Conservation (phyloP, 2,888 invertebrate species). For the Abrostola triplasia region DNA sequence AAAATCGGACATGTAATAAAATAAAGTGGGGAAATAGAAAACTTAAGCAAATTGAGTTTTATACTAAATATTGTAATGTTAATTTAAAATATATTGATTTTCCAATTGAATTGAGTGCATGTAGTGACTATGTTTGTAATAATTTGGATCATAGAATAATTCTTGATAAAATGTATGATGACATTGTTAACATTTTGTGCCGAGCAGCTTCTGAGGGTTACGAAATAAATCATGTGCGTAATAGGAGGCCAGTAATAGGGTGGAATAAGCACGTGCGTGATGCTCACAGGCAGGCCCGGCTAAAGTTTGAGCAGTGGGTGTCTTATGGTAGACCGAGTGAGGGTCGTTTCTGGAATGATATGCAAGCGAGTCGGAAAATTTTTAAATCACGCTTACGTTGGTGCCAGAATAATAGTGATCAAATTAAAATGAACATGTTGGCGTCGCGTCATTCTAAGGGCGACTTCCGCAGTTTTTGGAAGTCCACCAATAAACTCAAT, state of each 20-base stretch:
- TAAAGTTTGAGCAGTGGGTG: constrained; percentile 1
- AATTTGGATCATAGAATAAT: neutral
- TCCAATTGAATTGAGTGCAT: constrained; percentile 6
- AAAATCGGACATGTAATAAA: constrained; percentile 5
- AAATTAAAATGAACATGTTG: constrained; percentile 10
- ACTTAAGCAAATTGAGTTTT: neutral
- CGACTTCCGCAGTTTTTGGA: constrained; percentile 12
- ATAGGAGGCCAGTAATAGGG: constrained; percentile 2
- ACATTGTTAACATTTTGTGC: constrained; percentile 1
- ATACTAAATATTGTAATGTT: constrained; percentile 5
- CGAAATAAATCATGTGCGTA: neutral
- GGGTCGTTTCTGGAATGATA: constrained; percentile 2
- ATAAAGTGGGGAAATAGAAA: constrained; percentile 10
- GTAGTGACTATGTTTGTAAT: constrained; percentile 6
- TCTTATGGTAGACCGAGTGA: constrained; percentile 1
- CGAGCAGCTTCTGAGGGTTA: constrained; percentile 6
- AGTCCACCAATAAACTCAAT: constrained; percentile 9
- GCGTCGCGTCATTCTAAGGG: constrained; percentile 3
- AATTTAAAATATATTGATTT: constrained; percentile 9
- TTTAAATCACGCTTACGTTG: constrained; percentile 6
- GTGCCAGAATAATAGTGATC: constrained; percentile 11
- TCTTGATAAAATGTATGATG: constrained; percentile 5
- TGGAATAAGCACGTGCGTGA: constrained; percentile 13
- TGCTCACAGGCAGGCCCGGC: constrained; percentile 8
- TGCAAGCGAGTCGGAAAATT: constrained; percentile 2